A percentile compares a stretch with the other conserved stretches of the same genome.
These are phyloP conservation scores for Ochotona princeps DNA, from an alignment of 2,113 vertebrate species.

Conservation along the genomic window DNA sequence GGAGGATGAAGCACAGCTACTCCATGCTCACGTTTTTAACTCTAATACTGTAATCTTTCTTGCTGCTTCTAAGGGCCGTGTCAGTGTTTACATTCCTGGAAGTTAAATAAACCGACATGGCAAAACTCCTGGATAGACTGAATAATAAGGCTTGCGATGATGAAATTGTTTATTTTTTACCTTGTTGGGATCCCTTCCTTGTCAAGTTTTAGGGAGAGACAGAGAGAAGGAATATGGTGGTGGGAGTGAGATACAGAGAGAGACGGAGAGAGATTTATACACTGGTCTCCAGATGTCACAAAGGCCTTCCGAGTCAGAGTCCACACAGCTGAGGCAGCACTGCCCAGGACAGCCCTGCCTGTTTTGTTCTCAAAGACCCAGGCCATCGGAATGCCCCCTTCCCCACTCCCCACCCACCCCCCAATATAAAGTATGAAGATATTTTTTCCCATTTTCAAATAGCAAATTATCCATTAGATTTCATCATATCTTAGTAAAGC, in stretches of 20 bases:
- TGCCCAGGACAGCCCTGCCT: not conserved
- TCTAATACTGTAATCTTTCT: conserved; percentile 79
- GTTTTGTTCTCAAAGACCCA: conserved; percentile 16
- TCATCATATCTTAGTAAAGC: conserved; percentile 99
- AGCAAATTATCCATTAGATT: conserved; percentile 99
- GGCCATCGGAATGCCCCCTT: conserved; percentile 58
- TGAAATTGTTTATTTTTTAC: conserved; percentile 78
- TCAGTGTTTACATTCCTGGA: conserved; percentile 77
- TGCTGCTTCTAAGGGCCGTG: conserved; percentile 69
- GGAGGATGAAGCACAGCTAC: conserved; percentile 71
- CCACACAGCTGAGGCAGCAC: not conserved
- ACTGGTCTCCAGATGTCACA: conserved; percentile 73
- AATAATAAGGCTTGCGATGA: conserved; percentile 68
- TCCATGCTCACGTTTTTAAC: conserved; percentile 72
- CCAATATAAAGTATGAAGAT: conserved; percentile 72
- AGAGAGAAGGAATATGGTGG: conserved; percentile 54
- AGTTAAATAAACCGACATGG: conserved; percentile 76
- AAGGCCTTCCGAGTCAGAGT: conserved; percentile 44
- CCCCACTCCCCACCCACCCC: not conserved
- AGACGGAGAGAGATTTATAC: conserved; percentile 71
- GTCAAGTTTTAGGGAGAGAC: conserved; percentile 69
- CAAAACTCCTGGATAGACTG: conserved; percentile 74
- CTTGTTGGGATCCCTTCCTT: conserved; percentile 75
- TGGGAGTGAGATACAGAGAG: conserved; percentile 27
- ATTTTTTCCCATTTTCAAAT: conserved; percentile 91